phyloP scores from a whole-genome alignment of 2,888 invertebrate genomes.

The Drosophila picticornis region DNA sequence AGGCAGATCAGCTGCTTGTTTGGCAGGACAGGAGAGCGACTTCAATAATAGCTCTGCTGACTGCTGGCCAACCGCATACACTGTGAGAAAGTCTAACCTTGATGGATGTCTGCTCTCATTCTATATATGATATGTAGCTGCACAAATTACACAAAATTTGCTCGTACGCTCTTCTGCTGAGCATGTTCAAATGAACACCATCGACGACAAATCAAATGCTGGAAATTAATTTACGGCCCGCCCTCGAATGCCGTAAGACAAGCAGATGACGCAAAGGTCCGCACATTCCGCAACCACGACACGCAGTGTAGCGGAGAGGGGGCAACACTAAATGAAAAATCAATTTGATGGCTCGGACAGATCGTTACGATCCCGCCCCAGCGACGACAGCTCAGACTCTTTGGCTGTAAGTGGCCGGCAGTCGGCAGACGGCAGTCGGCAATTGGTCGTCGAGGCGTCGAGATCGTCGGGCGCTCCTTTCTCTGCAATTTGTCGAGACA shows the following conservation, averaged over 20 bases:
- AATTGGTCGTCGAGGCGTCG: slow-evolving; percentile 51
- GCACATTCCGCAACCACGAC: slow-evolving; percentile 18
- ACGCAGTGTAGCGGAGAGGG: slow-evolving; percentile 52
- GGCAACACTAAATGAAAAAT: slow-evolving; percentile 68
- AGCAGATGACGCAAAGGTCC: slow-evolving; percentile 10
- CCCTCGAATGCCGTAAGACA: slow-evolving; percentile 24
- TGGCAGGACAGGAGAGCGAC: slow-evolving; percentile 49
- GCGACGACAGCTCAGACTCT: slow-evolving; percentile 38
- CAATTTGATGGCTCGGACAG: slow-evolving; percentile 66
- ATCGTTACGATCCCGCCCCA: slow-evolving; percentile 48
- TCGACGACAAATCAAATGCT: slow-evolving; percentile 60
- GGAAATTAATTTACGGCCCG: slow-evolving; percentile 59
- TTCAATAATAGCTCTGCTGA: slow-evolving; percentile 1
- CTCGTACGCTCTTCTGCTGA: slow-evolving; percentile 8
- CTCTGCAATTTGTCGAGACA: background rate
- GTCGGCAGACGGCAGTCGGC: slow-evolving; percentile 64
- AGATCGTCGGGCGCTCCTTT: slow-evolving; percentile 33
- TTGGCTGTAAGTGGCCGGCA: slow-evolving; percentile 45
- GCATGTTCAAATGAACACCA: background rate
- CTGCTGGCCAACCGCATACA: slow-evolving; percentile 36
- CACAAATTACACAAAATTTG: slow-evolving; percentile 33
- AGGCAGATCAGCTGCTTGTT: slow-evolving; percentile 71
- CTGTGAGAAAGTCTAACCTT: slow-evolving; percentile 52
- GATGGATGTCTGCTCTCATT: background rate
- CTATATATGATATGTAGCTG: slow-evolving; percentile 4